A percentile compares a stretch with the other conserved stretches of the same genome.
Conservation (phyloP, 2,113 vertebrate genomes). For the Lepisosteus oculatus region DNA sequence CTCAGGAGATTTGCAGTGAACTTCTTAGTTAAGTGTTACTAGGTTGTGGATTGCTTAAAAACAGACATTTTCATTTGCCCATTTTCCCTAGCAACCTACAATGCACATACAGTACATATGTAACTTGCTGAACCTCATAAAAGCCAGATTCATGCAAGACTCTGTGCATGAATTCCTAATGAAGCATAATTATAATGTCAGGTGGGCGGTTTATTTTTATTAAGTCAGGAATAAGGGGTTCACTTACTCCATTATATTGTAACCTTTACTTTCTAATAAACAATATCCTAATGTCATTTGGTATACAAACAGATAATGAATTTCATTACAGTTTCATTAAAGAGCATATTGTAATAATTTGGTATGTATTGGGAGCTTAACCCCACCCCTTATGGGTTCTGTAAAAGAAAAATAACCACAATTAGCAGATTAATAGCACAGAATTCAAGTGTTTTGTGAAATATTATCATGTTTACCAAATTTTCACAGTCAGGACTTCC, state of each 20-base stretch:
- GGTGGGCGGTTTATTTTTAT: constrained; percentile 17
- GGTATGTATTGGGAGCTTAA: too few species aligned
- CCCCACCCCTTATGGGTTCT: too few species aligned
- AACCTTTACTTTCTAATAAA: constrained; percentile 3
- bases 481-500: too few species aligned
- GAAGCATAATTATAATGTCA: constrained; percentile 35
- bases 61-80: constrained; percentile 51
- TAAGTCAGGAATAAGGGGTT: constrained; percentile 11
- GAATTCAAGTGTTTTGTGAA: too few species aligned
- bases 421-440: too few species aligned
- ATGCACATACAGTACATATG: constrained; percentile 37
- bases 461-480: too few species aligned
- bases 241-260: neutral
- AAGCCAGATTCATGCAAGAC: constrained; percentile 35
- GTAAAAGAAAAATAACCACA: too few species aligned
- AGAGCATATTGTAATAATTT: too few species aligned
- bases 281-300: constrained; percentile 1
- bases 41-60: constrained; percentile 50
- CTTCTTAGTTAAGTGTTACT: too few species aligned
- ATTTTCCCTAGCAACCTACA: constrained; percentile 38
- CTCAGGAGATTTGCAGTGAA: too few species aligned
- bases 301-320: constrained; percentile 2
- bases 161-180: constrained; percentile 45
- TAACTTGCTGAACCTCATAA: constrained; percentile 56
- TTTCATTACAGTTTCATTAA: constrained; percentile 5